Conservation (phyloP, 2,888 invertebrate species). For the Liodrosophila aerea region DNA sequence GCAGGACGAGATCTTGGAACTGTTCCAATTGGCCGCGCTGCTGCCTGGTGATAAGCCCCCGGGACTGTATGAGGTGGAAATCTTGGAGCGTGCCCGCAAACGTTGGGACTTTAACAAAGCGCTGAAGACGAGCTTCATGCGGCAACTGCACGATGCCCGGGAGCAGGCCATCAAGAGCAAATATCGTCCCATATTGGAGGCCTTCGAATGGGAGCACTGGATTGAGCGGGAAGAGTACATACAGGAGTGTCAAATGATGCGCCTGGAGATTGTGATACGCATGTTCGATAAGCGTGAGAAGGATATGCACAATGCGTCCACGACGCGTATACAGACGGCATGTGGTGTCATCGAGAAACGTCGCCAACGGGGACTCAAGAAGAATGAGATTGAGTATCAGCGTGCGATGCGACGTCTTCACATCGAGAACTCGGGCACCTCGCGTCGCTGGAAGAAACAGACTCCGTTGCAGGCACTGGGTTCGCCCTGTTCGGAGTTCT, state of each 20-base stretch:
- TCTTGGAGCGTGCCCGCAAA: constrained; percentile 87
- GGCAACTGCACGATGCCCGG: constrained; percentile 84
- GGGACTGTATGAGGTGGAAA: constrained; percentile 82
- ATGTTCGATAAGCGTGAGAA: constrained; percentile 86
- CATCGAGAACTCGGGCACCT: constrained; percentile 79
- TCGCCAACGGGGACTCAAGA: constrained; percentile 84
- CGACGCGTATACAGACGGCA: constrained; percentile 83
- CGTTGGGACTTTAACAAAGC: constrained; percentile 86
- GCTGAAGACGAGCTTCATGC: constrained; percentile 83
- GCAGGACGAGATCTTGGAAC: constrained; percentile 67
- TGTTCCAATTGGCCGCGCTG: constrained; percentile 75
- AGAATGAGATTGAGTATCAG: constrained; percentile 82
- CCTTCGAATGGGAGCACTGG: constrained; percentile 93
- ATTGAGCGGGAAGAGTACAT: constrained; percentile 91
- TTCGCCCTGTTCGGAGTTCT: constrained; percentile 85
- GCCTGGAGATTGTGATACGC: constrained; percentile 84
- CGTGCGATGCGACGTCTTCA: constrained; percentile 84
- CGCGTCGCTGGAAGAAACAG: constrained; percentile 81
- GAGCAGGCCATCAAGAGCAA: constrained; percentile 64
- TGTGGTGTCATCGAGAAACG: constrained; percentile 83
- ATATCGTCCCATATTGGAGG: constrained; percentile 87
- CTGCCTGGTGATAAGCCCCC: constrained; percentile 75
- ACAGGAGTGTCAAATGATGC: constrained; percentile 87
- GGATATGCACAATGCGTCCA: constrained; percentile 69
- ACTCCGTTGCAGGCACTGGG: constrained; percentile 83